phyloP scores from a whole-genome alignment of 2,888 invertebrate species.

The Emesis castigata region DNA sequence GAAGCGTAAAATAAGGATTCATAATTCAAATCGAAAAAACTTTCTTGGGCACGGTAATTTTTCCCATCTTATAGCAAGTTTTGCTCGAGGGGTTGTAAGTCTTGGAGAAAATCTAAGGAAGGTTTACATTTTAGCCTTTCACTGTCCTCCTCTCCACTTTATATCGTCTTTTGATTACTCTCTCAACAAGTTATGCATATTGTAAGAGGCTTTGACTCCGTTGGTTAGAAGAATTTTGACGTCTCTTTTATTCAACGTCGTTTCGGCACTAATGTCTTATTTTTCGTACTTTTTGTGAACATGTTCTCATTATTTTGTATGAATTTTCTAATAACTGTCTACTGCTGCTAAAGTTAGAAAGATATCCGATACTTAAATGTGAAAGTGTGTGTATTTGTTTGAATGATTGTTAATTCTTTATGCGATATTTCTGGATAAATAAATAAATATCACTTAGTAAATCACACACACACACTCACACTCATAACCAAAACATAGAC shows the following conservation, averaged over 20 bases:
- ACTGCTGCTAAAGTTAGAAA: not conserved
- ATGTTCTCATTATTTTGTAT: slow-evolving; percentile 76
- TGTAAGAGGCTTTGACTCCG: slow-evolving; percentile 81
- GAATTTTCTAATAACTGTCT: slow-evolving; percentile 76
- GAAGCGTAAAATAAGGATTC: slow-evolving; percentile 87
- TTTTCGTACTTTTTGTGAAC: slow-evolving; percentile 80
- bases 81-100: slow-evolving; percentile 83
- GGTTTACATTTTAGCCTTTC: slow-evolving; percentile 88
- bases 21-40: slow-evolving; percentile 89
- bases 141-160: slow-evolving; percentile 85
- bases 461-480: too few species aligned
- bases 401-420: too few species aligned
- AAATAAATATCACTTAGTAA: too few species aligned
- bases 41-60: slow-evolving; percentile 85
- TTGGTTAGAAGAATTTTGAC: slow-evolving; percentile 81
- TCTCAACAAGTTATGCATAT: slow-evolving; percentile 88
- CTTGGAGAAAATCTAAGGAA: slow-evolving; percentile 84
- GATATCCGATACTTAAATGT: too few species aligned
- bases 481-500: too few species aligned
- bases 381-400: too few species aligned
- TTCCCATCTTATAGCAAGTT: slow-evolving; percentile 86
- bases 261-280: slow-evolving; percentile 79
- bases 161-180: slow-evolving; percentile 88
- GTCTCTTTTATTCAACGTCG: slow-evolving; percentile 77
- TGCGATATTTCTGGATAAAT: too few species aligned